Conservation (phyloP, 2,888 invertebrate genomes). For the Odontocolon sp. region DNA sequence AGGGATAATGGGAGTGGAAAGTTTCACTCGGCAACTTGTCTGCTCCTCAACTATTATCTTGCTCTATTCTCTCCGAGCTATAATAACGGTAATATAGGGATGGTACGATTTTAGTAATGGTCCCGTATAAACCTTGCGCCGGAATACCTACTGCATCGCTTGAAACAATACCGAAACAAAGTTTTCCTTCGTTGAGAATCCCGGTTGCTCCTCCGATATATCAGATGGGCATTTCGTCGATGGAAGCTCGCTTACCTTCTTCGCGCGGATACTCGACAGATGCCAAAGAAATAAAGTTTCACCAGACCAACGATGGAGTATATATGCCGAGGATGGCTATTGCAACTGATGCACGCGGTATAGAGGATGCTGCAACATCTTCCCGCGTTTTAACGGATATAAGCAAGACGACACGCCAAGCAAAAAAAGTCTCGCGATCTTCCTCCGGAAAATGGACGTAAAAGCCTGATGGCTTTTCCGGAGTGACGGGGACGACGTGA, state of each 20-base stretch:
- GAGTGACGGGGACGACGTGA: constrained; percentile 15
- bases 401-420: not conserved
- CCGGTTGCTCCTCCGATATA: not conserved
- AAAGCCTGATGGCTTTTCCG: not conserved
- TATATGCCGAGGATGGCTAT: constrained; percentile 8
- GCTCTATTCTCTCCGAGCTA: too few species aligned
- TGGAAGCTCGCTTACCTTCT: not conserved
- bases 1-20: too few species aligned
- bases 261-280: constrained; percentile 1
- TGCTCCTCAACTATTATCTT: too few species aligned
- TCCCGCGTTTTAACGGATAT: constrained; percentile 6
- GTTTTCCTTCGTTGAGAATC: constrained; percentile 1
- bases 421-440: not conserved
- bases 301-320: not conserved
- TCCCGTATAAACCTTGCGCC: too few species aligned
- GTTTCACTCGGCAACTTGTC: too few species aligned
- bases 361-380: not conserved
- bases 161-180: constrained; percentile 9
- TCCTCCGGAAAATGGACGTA: not conserved
- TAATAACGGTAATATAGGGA: too few species aligned
- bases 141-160: not conserved
- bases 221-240: not conserved
- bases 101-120: too few species aligned
- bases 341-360: not conserved
- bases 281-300: constrained; percentile 19